These are phyloP conservation scores for Alsophila aescularia DNA, from an alignment of 2,888 invertebrate species.

Conservation along the genomic window DNA sequence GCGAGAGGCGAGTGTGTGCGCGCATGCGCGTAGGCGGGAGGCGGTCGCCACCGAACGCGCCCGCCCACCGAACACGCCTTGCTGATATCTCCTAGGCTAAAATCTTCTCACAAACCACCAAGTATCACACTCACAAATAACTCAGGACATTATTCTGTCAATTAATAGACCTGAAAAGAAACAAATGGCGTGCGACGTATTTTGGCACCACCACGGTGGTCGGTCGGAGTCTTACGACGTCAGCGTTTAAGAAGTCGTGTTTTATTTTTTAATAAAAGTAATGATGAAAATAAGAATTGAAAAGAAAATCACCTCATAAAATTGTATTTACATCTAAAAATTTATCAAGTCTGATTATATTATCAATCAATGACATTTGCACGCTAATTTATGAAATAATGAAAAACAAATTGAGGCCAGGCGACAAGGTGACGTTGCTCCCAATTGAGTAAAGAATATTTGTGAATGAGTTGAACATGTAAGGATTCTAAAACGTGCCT, in stretches of 20 bases:
- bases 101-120: slow-evolving; percentile 35
- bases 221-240: background rate
- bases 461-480: background rate
- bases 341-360: background rate
- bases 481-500: background rate
- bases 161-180: slow-evolving; percentile 33
- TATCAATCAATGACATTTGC: slow-evolving; percentile 1
- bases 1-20: slow-evolving; percentile 53
- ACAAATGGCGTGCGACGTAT: slow-evolving; percentile 25
- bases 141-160: slow-evolving; percentile 26
- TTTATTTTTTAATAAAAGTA: background rate
- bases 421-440: background rate
- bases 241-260: background rate
- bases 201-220: slow-evolving; percentile 33
- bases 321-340: background rate
- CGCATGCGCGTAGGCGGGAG: slow-evolving; percentile 84
- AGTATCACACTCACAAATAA: slow-evolving; percentile 34
- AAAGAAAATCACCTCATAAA: background rate
- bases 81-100: slow-evolving; percentile 39
- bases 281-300: background rate
- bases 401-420: background rate
- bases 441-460: background rate
- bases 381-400: background rate
- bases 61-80: slow-evolving; percentile 71
- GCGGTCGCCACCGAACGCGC: slow-evolving; percentile 77